Evolutionary conservation across 2,888 invertebrate species (phyloP).

Genomic region (Choreutis nemorana): DNA sequence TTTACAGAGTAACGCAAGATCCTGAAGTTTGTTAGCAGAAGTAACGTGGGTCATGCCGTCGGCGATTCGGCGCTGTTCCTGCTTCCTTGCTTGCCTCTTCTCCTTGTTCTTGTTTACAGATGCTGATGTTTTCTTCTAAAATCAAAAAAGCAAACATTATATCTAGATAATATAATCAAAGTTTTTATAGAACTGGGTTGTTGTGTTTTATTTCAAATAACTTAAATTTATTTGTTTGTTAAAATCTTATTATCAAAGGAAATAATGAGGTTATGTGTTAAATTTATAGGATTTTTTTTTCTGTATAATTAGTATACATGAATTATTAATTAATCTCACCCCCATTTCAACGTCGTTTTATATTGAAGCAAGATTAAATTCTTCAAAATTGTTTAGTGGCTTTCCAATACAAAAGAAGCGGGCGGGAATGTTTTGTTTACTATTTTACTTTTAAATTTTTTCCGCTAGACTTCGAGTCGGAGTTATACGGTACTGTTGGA

Average conservation of each 20-base stretch:
- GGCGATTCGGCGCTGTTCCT: conserved; percentile 67
- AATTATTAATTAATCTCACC: conserved; percentile 16
- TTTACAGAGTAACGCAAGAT: conserved; percentile 68
- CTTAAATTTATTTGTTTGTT: not conserved
- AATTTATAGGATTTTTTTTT: no score
- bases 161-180: not conserved
- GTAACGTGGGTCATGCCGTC: conserved; percentile 68
- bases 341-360: conserved; percentile 19
- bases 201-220: no score
- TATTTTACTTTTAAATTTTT: no score
- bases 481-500: no score
- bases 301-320: no score
- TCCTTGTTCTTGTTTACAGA: conserved; percentile 65
- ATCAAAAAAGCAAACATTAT: not conserved
- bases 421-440: no score
- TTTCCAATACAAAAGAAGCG: no score
- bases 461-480: no score
- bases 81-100: conserved; percentile 67
- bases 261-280: no score
- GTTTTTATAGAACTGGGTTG: no score
- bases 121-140: conserved; percentile 57
- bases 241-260: no score
- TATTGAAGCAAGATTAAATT: conserved; percentile 2
- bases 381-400: conserved; percentile 2
- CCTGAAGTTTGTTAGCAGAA: conserved; percentile 65